A percentile compares a stretch with the other conserved stretches of the same genome.
Conservation (phyloP, 2,888 invertebrate species). For the Hyppa rectilinea region DNA sequence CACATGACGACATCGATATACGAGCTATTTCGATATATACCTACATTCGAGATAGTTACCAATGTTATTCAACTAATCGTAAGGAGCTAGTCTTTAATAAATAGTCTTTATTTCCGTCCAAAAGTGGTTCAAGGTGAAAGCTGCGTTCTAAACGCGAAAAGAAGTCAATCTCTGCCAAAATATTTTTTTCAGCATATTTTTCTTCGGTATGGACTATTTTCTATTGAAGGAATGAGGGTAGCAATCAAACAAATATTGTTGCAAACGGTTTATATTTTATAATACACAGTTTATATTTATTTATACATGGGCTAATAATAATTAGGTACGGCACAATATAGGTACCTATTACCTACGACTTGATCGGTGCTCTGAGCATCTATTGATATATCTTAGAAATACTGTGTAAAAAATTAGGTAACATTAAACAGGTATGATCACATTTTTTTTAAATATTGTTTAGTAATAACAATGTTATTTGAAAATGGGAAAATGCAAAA, state of each 20-base stretch:
- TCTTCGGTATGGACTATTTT: background rate
- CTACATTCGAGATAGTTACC: conserved; percentile 9
- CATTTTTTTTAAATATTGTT: background rate
- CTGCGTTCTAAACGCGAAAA: conserved; percentile 6
- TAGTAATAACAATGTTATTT: background rate
- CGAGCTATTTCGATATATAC: conserved; percentile 40
- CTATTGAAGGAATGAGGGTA: background rate
- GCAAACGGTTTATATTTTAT: background rate
- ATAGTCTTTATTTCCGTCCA: background rate
- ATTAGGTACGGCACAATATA: background rate
- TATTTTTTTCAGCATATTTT: background rate
- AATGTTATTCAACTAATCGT: background rate
- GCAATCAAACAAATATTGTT: conserved; percentile 11
- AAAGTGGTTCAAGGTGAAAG: conserved; percentile 30
- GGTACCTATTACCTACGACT: background rate
- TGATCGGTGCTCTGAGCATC: background rate
- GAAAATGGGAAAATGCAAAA: background rate
- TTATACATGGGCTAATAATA: background rate
- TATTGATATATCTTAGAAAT: background rate
- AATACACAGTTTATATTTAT: background rate
- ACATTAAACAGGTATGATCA: too few species aligned
- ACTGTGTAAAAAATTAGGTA: background rate
- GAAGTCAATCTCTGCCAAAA: conserved; percentile 27
- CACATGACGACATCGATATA: conserved; percentile 28
- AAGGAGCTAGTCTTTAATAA: conserved; percentile 5